Evolutionary conservation across 2,888 invertebrate species (phyloP), one percentile per base, ranked within the genome.

Genomic region (Tortricodes alternella): DNA sequence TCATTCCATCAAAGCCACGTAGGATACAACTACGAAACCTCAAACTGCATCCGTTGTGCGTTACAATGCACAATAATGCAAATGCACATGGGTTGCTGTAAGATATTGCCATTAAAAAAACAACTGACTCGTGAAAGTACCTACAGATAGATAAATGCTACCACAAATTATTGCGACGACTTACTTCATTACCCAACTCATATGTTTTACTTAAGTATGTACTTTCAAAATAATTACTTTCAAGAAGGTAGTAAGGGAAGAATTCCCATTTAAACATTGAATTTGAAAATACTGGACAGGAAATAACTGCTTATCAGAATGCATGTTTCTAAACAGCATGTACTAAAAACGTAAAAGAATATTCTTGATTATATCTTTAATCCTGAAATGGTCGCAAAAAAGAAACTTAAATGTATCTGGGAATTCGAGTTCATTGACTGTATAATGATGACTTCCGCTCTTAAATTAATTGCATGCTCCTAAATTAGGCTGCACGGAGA

Each of bases 1-100:
- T 77, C 74, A 77, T 71, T 59, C 57, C 46, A 63, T 59, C 64
- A 41, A 18, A 18, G 18, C 21, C 18, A 16, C 37, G 60, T 58
- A 60, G 67, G 60, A 56, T 59, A 58, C 59, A 55, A 61, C 58
- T 61, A 64, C 66, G 49, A 27, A 29, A 65, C 62, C 27, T 9
- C 27, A 9, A 27, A 27, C 27, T 27, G 9, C 0, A 24, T 3
- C 9, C 8, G 24, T 0, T 24, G 1, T 27, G 27, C 5, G n/a
- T n/a, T n/a, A n/a, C n/a, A n/a, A n/a, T n/a, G n/a, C n/a, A n/a
- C n/a, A n/a, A n/a, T n/a, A n/a, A n/a, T n/a, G n/a, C n/a, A n/a
- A n/a, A n/a, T n/a, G n/a, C n/a, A 39, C 35, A 48, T 9, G 48
- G 39, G 34, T 55, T 34, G 46, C 48, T 48, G 23, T 49, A 49